These are phyloP conservation scores for Anarrhichthys ocellatus DNA, from an alignment of 2,113 vertebrate species.

Conservation along the genomic window DNA sequence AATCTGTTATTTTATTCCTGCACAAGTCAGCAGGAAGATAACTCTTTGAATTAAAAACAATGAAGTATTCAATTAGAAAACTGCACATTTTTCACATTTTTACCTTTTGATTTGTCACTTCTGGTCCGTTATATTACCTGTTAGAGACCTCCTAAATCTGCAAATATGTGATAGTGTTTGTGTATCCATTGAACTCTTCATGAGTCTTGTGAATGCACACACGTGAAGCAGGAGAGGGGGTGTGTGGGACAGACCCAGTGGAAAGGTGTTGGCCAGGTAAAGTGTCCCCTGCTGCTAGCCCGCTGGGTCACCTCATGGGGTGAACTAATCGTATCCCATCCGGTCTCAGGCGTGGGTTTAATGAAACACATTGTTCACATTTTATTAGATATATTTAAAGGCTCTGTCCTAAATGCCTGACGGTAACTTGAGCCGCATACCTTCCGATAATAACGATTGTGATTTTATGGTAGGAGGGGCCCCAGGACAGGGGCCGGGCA, in stretches of 20 bases:
- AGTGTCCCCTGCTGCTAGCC: conserved; percentile 39
- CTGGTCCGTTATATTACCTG: background rate
- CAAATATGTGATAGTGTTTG: background rate
- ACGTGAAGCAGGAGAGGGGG: background rate
- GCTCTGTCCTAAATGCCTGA: conserved; percentile 25
- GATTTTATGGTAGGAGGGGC: conserved; percentile 65
- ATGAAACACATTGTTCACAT: conserved; percentile 60
- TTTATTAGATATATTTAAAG: conserved; percentile 39
- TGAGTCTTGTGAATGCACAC: background rate
- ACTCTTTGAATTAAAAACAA: background rate
- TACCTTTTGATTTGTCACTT: background rate
- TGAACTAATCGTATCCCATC: conserved; percentile 38
- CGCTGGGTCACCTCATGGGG: conserved; percentile 50
- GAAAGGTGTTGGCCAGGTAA: conserved; percentile 58
- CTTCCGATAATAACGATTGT: conserved; percentile 43
- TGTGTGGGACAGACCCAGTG: conserved; percentile 5
- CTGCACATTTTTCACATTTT: background rate
- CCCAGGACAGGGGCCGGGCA: conserved; percentile 48
- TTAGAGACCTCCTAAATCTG: background rate
- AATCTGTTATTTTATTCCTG: background rate
- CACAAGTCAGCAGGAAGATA: background rate
- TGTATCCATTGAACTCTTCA: background rate
- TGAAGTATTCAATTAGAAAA: background rate
- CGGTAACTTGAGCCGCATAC: conserved; percentile 63
- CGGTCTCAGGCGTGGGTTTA: conserved; percentile 33